Evolutionary conservation across 2,797 vertebrate species (phyloP), one percentile per base, ranked within the genome.

Genomic region (Chromis chromis): DNA sequence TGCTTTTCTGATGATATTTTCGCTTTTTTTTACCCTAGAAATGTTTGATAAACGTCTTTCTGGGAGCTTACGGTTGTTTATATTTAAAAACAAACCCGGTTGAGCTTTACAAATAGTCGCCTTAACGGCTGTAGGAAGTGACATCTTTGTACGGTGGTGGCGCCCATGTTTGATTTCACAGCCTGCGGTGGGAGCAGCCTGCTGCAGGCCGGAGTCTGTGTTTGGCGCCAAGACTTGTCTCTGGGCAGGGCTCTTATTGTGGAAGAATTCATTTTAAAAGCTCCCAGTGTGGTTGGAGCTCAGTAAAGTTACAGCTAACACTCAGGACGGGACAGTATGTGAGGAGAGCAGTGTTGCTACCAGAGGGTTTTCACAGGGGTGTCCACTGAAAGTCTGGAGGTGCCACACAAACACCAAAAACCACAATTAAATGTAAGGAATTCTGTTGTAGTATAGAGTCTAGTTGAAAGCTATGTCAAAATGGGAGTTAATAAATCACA

Each of bases 221-320:
- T 93, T 95, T 95, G 94, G 93, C 94, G 94, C 94, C 93, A 95
- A 94, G 88, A 78, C 70, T 83, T 83, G 82, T 69, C 28, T 40
- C 1, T 1, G 57, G 27, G 61, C 46, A 68, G 61, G 64, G 49
- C 58, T 54, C 8, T 0, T 46, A 49, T 21, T 19, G 44, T 46
- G 7, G 36, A 13, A 39, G 9, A 10, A 21, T 40, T 5, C 21
- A 4, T 42, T 42, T 36, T 27, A 3, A 31, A 62, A 53, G 25
- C 1, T 1, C 16, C 5, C 4, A 11, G 11, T 14, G n/a, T 17
- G 8, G 16, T 33, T 14, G 19, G 22, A 39, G 25, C 39, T 27
- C 55, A 13, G 21, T 6, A 1, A 8, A 36, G n/a, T n/a, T 6
- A 1, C 11, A 10, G n/a, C 12, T 11, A 7, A 19, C 6, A 17